These are phyloP conservation scores for Phyllotis vaccarum DNA, from an alignment of 2,797 vertebrate species.

Conservation along the genomic window DNA sequence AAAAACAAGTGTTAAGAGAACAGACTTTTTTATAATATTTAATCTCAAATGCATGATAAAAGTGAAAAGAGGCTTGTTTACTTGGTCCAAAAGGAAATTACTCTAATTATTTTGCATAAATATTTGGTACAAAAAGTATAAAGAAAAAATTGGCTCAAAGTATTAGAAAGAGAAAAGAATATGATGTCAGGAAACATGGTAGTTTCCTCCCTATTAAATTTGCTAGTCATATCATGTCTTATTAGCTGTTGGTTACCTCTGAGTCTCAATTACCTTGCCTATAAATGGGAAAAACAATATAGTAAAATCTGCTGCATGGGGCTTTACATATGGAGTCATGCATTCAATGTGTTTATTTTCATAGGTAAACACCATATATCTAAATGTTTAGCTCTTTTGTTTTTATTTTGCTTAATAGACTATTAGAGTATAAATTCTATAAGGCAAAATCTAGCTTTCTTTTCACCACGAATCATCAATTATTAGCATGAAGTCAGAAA, in stretches of 20 bases:
- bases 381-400: slow-evolving; percentile 2
- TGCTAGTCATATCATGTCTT: not conserved
- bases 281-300: not conserved
- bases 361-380: not conserved
- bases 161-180: not conserved
- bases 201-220: not conserved
- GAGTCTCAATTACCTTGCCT: not conserved
- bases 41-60: not conserved
- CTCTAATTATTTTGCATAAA: not conserved
- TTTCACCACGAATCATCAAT: not conserved
- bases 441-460: not conserved
- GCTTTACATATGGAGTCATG: not conserved
- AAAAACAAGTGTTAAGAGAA: not conserved
- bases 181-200: not conserved
- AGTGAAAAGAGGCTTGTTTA: not conserved
- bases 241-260: not conserved
- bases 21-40: slow-evolving; percentile 21
- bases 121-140: not conserved
- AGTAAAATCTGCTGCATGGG: not conserved
- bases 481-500: not conserved
- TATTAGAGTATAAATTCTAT: not conserved
- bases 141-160: not conserved
- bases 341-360: not conserved
- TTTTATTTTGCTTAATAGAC: not conserved
- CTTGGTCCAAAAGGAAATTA: not conserved